Evolutionary conservation across 2,888 invertebrate species (phyloP).

Genomic region (Julus scanicus): DNA sequence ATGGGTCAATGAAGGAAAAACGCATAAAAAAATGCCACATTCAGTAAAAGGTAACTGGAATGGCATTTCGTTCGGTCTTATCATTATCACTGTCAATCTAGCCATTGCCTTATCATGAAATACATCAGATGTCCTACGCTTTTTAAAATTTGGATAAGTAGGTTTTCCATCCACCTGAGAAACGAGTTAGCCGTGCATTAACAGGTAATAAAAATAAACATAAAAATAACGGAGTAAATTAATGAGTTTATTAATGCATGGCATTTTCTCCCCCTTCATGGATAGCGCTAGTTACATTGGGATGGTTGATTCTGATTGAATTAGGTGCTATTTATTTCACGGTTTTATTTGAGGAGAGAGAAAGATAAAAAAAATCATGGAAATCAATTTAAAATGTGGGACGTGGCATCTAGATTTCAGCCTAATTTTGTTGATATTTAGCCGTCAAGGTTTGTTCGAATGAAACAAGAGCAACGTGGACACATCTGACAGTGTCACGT

Average conservation of each 20-base stretch:
- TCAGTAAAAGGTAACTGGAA: constrained; percentile 42
- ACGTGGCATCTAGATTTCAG: constrained; percentile 37
- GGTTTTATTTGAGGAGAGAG: neutral
- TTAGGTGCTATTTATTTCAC: constrained; percentile 44
- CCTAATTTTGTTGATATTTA: constrained; percentile 9
- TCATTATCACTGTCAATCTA: constrained; percentile 44
- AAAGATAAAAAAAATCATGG: neutral
- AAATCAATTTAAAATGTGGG: constrained; percentile 34
- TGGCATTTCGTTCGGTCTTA: constrained; percentile 34
- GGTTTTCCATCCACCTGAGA: constrained; percentile 40
- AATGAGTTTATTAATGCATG: constrained; percentile 44
- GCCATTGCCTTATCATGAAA: constrained; percentile 40
- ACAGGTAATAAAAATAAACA: constrained; percentile 42
- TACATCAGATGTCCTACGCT: constrained; percentile 43
- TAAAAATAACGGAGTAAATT: constrained; percentile 40
- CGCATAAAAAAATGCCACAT: neutral
- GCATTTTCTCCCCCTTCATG: neutral
- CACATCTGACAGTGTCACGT: neutral
- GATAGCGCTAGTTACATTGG: constrained; percentile 26
- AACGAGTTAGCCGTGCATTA: constrained; percentile 37
- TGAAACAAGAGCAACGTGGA: neutral
- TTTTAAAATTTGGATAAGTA: constrained; percentile 36
- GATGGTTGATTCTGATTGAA: constrained; percentile 39
- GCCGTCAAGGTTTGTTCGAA: neutral
- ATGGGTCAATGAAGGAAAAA: constrained; percentile 30